Evolutionary conservation across 2,797 vertebrate genomes (phyloP).

Genomic region (Parotocinclus haroldoi): DNA sequence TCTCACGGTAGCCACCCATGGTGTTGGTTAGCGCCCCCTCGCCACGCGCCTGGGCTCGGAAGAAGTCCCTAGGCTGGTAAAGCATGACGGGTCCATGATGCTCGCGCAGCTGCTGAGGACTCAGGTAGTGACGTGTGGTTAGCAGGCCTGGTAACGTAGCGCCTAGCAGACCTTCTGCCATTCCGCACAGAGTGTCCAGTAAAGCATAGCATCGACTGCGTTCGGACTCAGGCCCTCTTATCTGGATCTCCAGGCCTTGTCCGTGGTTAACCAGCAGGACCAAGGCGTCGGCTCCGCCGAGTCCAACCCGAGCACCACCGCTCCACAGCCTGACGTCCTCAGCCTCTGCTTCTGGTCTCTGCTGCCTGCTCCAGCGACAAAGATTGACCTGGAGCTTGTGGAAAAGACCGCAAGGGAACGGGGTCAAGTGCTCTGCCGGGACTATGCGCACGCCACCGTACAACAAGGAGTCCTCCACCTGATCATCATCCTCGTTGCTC

Average conservation of each 20-base stretch:
- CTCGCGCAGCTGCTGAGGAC: conserved; percentile 93
- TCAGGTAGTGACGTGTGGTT: conserved; percentile 90
- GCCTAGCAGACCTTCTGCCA: conserved; percentile 87
- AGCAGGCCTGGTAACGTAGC: conserved; percentile 89
- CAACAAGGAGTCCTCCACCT: conserved; percentile 73
- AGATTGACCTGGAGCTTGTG: conserved; percentile 98
- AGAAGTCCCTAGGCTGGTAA: conserved; percentile 96
- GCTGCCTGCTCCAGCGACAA: conserved; percentile 94
- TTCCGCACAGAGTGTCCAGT: conserved; percentile 89
- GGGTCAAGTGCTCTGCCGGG: conserved; percentile 90
- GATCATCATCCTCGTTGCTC: conserved; percentile 88
- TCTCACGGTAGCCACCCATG: conserved; percentile 95
- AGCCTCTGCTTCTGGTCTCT: conserved; percentile 80
- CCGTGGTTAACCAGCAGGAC: conserved; percentile 94
- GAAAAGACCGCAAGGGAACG: conserved; percentile 94
- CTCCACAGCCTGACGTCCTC: conserved; percentile 89
- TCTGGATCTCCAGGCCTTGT: conserved; percentile 92
- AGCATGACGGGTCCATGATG: conserved; percentile 93
- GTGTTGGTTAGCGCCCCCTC: conserved; percentile 91
- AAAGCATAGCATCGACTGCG: conserved; percentile 88
- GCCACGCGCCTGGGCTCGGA: conserved; percentile 84
- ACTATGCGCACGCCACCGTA: conserved; percentile 92
- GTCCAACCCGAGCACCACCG: conserved; percentile 86
- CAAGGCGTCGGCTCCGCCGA: conserved; percentile 83
- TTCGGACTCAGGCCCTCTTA: conserved; percentile 84